Conservation (phyloP, 92 coral and sea anemone species). For the Zoanthus solanderi region DNA sequence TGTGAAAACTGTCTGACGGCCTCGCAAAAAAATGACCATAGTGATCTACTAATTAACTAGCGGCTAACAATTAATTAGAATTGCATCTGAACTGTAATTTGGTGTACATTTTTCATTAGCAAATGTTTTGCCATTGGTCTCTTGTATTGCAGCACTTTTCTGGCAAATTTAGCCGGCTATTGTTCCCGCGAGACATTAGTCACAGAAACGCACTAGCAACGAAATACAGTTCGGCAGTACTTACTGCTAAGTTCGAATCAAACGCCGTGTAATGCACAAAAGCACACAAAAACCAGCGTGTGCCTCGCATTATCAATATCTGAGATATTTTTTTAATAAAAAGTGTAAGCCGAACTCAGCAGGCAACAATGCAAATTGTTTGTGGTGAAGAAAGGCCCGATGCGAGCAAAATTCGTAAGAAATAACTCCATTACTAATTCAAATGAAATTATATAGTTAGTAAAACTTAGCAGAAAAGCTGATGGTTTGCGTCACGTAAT, state of each 20-base stretch:
- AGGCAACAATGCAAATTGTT: constrained; percentile 21
- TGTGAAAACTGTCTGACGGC: constrained; percentile 19
- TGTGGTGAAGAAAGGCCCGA: constrained; percentile 6
- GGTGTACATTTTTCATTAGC: constrained; percentile 68
- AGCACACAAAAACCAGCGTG: constrained; percentile 31
- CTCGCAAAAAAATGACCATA: constrained; percentile 51
- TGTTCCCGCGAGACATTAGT: neutral
- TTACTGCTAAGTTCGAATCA: neutral
- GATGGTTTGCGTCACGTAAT: constrained; percentile 19
- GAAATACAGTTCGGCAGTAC: neutral
- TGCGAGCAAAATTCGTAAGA: constrained; percentile 18
- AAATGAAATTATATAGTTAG: constrained; percentile 3
- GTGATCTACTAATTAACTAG: constrained; percentile 67
- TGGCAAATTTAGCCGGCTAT: constrained; percentile 22
- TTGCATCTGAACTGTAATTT: constrained; percentile 73
- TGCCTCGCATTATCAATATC: constrained; percentile 26
- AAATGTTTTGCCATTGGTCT: constrained; percentile 40
- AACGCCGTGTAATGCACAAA: neutral
- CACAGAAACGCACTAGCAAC: neutral
- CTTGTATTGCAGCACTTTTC: constrained; percentile 24
- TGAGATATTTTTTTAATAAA: constrained; percentile 37
- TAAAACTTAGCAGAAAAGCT: neutral
- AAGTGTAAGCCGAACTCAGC: constrained; percentile 41
- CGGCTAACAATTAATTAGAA: constrained; percentile 71
- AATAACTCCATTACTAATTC: constrained; percentile 17